Conservation (phyloP, 2,888 invertebrate species). For the Cactoblastis cactorum region DNA sequence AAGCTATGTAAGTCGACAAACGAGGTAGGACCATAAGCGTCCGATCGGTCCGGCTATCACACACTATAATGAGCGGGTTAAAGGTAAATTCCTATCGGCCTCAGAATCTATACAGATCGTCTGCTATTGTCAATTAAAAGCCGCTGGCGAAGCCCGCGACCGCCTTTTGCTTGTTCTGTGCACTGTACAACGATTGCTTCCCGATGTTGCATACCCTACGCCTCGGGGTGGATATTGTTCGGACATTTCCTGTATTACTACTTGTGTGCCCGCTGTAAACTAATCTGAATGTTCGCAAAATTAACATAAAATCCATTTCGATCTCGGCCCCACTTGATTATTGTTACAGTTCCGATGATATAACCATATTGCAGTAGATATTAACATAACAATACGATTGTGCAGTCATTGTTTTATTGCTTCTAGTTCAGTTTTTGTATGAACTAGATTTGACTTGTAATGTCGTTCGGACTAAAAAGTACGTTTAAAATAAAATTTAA, state of each 20-base stretch:
- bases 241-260: conserved; percentile 72
- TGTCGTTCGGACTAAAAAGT: no score
- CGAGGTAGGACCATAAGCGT: conserved; percentile 29
- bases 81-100: conserved; percentile 55
- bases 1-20: conserved; percentile 35
- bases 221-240: conserved; percentile 64
- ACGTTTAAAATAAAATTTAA: no score
- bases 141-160: conserved; percentile 59
- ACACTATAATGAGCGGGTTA: conserved; percentile 52
- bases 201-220: conserved; percentile 56
- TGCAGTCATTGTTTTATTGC: not conserved
- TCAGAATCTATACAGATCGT: conserved; percentile 51
- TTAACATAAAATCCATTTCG: conserved; percentile 66
- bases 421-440: not conserved
- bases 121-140: conserved; percentile 71
- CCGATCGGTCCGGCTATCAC: conserved; percentile 33
- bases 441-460: not conserved
- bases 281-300: conserved; percentile 56
- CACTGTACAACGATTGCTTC: conserved; percentile 62
- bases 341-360: conserved; percentile 33
- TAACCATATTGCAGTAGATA: conserved; percentile 13
- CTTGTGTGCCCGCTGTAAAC: conserved; percentile 54
- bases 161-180: conserved; percentile 71
- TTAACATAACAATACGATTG: not conserved
- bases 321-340: conserved; percentile 47